These are phyloP conservation scores for Apocrypta bakeri DNA, from an alignment of 1,140 invertebrate genomes.

Conservation along the genomic window DNA sequence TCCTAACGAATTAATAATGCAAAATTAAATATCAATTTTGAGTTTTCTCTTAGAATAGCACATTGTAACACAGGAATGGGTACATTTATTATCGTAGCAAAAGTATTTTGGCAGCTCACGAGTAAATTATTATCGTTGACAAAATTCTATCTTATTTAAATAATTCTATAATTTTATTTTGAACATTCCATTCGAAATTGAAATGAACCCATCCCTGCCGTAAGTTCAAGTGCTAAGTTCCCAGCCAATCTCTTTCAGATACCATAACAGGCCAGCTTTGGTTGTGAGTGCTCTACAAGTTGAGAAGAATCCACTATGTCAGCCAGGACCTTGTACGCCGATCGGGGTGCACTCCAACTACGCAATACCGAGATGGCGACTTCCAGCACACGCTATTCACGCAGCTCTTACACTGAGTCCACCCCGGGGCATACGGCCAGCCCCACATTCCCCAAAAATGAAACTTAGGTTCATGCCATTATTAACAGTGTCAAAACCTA, in stretches of 20 bases:
- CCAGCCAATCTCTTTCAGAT: conserved; percentile 78
- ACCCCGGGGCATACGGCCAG: conserved; percentile 72
- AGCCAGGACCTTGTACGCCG: conserved; percentile 83
- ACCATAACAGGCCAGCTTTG: conserved; percentile 93
- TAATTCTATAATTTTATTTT: not conserved
- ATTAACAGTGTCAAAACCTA: conserved; percentile 52
- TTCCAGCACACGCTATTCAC: conserved; percentile 74
- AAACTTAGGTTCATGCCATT: conserved; percentile 85
- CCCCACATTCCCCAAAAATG: conserved; percentile 91
- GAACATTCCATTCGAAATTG: not conserved
- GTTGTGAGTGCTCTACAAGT: conserved; percentile 94
- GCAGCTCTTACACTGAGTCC: conserved; percentile 73
- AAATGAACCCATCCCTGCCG: conserved; percentile 12
- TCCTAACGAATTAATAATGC: not conserved
- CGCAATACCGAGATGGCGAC: conserved; percentile 72
- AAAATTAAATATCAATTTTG: conserved; percentile 18
- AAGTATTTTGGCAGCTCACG: not conserved
- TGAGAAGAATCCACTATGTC: conserved; percentile 92
- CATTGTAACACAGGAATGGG: conserved; percentile 10
- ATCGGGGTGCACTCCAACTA: conserved; percentile 71
- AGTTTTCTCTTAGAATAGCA: conserved; percentile 10
- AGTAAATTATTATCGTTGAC: not conserved
- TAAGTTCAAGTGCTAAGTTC: conserved; percentile 63
- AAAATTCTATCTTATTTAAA: not conserved
- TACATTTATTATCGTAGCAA: not conserved